Percentiles rank a stretch among this genome's conserved stretches.
These are phyloP conservation scores for Corythoichthys haematopterus DNA, from an alignment of 2,113 vertebrate species.

Conservation along the genomic window DNA sequence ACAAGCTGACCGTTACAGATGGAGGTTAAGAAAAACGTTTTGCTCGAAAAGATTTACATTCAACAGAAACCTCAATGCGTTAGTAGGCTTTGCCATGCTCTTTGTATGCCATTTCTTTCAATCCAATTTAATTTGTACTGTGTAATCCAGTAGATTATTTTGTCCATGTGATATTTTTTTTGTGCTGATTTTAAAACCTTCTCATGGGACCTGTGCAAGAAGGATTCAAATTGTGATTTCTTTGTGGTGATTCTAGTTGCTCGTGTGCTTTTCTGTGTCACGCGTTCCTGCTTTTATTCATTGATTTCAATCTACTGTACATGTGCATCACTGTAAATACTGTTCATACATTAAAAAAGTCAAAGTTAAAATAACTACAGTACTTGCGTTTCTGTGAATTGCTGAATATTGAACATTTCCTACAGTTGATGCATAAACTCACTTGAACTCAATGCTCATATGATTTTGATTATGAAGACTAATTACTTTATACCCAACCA, in stretches of 20 bases:
- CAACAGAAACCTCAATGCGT: conserved; percentile 3
- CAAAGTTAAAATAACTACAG: conserved; percentile 52
- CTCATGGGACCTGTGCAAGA: conserved; percentile 5
- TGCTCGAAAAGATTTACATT: neutral
- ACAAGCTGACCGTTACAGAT: neutral
- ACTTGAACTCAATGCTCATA: too few relatives aligned
- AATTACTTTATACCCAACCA: too few relatives aligned
- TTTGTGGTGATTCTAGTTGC: conserved; percentile 37
- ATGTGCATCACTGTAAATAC: conserved; percentile 58
- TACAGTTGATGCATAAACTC: too few relatives aligned
- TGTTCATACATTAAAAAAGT: conserved; percentile 61
- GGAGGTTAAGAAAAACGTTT: neutral
- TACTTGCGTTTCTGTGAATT: conserved; percentile 6
- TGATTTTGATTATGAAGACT: too few relatives aligned
- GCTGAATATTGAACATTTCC: too few relatives aligned
- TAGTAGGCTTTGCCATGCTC: conserved; percentile 6
- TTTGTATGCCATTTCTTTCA: conserved; percentile 27
- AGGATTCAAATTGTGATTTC: conserved; percentile 45
- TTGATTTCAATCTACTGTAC: conserved; percentile 23
- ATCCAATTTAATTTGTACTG: conserved; percentile 35
- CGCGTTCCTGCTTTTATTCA: conserved; percentile 34
- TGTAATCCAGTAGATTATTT: conserved; percentile 37
- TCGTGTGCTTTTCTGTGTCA: conserved; percentile 41
- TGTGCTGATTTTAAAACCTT: conserved; percentile 45
- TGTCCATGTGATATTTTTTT: conserved; percentile 44